phyloP scores from a whole-genome alignment of 2,888 invertebrate species.

The Timema cristinae region DNA sequence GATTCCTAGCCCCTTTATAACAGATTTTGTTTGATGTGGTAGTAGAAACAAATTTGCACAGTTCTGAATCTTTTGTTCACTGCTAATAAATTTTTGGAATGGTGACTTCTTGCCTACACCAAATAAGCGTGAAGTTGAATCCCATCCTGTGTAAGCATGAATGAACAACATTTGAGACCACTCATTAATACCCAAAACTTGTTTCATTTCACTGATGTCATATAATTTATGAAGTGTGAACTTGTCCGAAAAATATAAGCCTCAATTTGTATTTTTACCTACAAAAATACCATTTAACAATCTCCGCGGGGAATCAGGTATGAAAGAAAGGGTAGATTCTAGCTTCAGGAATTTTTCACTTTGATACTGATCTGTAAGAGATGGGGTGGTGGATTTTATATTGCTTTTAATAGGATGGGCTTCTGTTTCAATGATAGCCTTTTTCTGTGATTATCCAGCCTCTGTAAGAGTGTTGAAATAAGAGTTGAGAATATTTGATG shows the following conservation, averaged over 20 bases:
- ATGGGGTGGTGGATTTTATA: no score
- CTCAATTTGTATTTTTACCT: neutral
- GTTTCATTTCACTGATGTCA: neutral
- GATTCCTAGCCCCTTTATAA: neutral
- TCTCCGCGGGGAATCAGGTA: no score
- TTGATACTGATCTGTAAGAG: no score
- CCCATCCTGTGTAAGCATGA: neutral
- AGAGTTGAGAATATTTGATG: no score
- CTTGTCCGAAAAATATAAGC: neutral
- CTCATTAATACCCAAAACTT: neutral
- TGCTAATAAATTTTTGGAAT: neutral
- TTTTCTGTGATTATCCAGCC: no score
- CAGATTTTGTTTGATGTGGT: neutral
- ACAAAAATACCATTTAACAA: no score
- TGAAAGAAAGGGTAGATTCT: no score
- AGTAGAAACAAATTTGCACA: neutral
- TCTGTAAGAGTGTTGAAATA: no score
- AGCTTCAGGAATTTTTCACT: no score
- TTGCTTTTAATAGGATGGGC: no score
- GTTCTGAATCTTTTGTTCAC: neutral
- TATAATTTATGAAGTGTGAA: neutral
- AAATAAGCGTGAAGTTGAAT: neutral
- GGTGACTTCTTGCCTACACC: neutral
- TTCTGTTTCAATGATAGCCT: no score
- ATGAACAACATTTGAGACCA: neutral